Evolutionary conservation across 1,140 invertebrate species (phyloP).

Genomic region (Bombus consobrinus): DNA sequence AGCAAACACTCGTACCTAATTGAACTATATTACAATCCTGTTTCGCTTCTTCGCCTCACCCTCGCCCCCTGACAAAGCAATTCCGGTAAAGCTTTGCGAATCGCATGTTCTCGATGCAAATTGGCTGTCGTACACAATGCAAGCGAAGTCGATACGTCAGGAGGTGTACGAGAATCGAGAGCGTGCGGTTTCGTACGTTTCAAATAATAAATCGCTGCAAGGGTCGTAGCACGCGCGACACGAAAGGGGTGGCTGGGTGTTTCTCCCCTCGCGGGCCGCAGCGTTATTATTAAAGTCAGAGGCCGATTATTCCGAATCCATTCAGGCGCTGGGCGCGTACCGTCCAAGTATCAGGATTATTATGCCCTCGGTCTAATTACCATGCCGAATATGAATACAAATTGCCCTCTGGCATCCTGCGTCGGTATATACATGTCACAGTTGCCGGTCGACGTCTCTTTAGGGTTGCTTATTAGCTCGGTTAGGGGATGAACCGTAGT

Average conservation of each 20-base stretch:
- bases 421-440: conserved; percentile 61
- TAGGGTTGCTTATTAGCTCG: conserved; percentile 78
- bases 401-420: conserved; percentile 58
- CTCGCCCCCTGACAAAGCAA: neutral
- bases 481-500: conserved; percentile 67
- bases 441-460: conserved; percentile 69
- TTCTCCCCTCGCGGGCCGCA: conserved; percentile 26
- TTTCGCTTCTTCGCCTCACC: neutral
- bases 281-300: conserved; percentile 66
- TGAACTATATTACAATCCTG: neutral
- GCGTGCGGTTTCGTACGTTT: conserved; percentile 63
- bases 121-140: neutral
- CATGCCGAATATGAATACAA: conserved; percentile 79
- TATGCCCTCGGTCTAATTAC: conserved; percentile 75
- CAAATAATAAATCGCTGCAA: conserved; percentile 62
- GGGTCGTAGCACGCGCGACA: conserved; percentile 30
- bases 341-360: conserved; percentile 73
- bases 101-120: conserved; percentile 29
- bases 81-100: neutral
- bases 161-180: conserved; percentile 24
- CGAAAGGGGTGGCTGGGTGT: conserved; percentile 15
- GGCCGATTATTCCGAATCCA: conserved; percentile 53
- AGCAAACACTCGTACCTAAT: neutral
- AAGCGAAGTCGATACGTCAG: conserved; percentile 20
- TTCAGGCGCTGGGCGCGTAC: conserved; percentile 39